These are phyloP conservation scores for Oryzaephilus surinamensis DNA, from an alignment of 1,140 invertebrate genomes.

Conservation along the genomic window DNA sequence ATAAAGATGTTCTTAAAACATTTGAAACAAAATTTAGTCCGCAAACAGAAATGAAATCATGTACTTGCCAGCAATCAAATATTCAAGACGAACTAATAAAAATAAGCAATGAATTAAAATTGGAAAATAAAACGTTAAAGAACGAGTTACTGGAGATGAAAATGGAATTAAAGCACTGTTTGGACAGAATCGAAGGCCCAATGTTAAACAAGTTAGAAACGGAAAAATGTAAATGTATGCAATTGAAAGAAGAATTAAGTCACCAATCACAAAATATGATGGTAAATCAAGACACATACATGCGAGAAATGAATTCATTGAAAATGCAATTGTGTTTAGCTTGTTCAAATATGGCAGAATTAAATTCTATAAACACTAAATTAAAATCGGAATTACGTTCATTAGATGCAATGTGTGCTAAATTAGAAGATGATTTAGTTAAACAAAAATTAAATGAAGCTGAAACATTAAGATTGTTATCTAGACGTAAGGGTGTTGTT, in stretches of 20 bases:
- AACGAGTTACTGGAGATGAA: constrained; percentile 24
- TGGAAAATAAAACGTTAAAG: constrained; percentile 25
- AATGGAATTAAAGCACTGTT: constrained; percentile 24
- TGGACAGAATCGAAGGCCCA: constrained; percentile 27
- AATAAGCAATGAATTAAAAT: constrained; percentile 20
- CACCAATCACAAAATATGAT: constrained; percentile 14
- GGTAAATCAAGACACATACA: constrained; percentile 12
- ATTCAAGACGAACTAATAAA: too few species aligned
- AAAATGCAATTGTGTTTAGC: constrained; percentile 23
- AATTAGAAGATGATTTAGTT: constrained; percentile 28
- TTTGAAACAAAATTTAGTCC: too few species aligned
- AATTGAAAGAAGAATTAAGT: constrained; percentile 19
- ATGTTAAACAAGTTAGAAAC: constrained; percentile 16
- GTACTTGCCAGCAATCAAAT: too few species aligned
- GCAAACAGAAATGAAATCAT: too few species aligned
- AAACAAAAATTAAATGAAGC: constrained; percentile 31
- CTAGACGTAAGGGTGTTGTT: too few species aligned
- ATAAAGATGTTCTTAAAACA: too few species aligned
- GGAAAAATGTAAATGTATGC: constrained; percentile 17
- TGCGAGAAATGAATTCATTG: constrained; percentile 19
- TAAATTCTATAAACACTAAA: constrained; percentile 21
- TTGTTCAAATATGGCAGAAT: constrained; percentile 19
- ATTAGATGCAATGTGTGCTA: constrained; percentile 18
- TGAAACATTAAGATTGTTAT: constrained; percentile 26
- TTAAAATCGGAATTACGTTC: constrained; percentile 21